Percentiles rank a stretch among this genome's conserved stretches.
Conservation (phyloP, 2,888 invertebrate genomes). For the Oxycera nigricornis region DNA sequence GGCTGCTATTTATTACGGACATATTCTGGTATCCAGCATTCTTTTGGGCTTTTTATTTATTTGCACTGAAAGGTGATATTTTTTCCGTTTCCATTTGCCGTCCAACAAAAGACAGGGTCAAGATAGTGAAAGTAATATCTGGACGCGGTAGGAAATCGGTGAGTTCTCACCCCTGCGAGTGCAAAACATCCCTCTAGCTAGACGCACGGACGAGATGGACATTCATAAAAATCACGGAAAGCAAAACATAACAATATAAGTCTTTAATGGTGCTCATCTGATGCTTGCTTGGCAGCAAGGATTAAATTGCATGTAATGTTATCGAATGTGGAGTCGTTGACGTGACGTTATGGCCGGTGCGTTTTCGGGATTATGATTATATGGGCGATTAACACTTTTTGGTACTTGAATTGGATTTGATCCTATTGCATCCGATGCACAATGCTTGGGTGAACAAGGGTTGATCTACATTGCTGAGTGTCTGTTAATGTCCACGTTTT, state of each 20-base stretch:
- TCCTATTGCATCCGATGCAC: conserved; percentile 16
- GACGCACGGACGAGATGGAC: too few relatives aligned
- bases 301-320: not conserved
- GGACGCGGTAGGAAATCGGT: not conserved
- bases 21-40: not conserved
- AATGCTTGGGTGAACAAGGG: not conserved
- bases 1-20: not conserved
- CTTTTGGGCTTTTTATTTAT: conserved; percentile 33
- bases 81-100: conserved; percentile 11
- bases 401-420: not conserved
- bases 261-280: not conserved
- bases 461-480: too few relatives aligned
- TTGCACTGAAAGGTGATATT: conserved; percentile 34
- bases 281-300: not conserved
- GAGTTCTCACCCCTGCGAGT: not conserved
- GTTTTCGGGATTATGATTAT: conserved; percentile 33
- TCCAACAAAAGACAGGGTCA: conserved; percentile 11
- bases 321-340: not conserved
- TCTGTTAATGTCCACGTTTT: too few relatives aligned
- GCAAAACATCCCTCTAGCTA: too few relatives aligned
- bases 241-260: not conserved
- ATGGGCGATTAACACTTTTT: conserved; percentile 25
- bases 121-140: not conserved
- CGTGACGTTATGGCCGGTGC: conserved; percentile 3
- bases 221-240: not conserved